Conservation (phyloP, 2,888 invertebrate species). For the Norana najaformis region DNA sequence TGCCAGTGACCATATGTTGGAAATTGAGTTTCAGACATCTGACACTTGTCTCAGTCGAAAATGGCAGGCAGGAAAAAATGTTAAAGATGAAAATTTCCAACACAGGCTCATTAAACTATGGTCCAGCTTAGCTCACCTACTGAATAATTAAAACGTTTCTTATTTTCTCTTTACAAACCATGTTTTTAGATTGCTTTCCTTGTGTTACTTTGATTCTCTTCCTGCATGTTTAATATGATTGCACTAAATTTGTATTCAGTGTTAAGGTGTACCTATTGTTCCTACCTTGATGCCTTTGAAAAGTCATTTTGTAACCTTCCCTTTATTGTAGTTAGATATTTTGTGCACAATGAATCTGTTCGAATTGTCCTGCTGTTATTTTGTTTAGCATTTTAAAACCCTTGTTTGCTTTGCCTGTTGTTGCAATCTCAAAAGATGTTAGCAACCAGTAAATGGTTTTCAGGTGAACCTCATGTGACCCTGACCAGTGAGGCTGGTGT, state of each 20-base stretch:
- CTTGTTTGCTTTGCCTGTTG: not conserved
- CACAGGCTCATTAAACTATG: not conserved
- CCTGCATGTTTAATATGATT: not conserved
- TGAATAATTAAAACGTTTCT: not conserved
- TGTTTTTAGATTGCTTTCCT: not conserved
- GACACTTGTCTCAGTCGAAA: no score
- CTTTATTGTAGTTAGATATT: not conserved
- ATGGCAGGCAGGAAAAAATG: no score
- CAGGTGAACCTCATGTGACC: slow-evolving; percentile 76
- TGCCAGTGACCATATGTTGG: no score
- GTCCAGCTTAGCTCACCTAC: not conserved
- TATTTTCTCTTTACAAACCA: not conserved
- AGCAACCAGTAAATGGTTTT: slow-evolving; percentile 62
- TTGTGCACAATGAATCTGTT: not conserved
- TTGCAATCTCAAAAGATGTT: not conserved
- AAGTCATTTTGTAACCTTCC: not conserved
- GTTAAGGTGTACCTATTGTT: not conserved
- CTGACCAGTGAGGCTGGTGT: slow-evolving; percentile 70
- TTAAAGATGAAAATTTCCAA: no score
- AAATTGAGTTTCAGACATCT: no score
- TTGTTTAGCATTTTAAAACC: not conserved
- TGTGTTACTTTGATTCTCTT: not conserved
- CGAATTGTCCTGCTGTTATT: not conserved
- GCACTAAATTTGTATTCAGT: not conserved
- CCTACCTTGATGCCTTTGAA: not conserved